Conservation (phyloP, 1,140 invertebrate genomes). For the Brachystomella parvula region DNA sequence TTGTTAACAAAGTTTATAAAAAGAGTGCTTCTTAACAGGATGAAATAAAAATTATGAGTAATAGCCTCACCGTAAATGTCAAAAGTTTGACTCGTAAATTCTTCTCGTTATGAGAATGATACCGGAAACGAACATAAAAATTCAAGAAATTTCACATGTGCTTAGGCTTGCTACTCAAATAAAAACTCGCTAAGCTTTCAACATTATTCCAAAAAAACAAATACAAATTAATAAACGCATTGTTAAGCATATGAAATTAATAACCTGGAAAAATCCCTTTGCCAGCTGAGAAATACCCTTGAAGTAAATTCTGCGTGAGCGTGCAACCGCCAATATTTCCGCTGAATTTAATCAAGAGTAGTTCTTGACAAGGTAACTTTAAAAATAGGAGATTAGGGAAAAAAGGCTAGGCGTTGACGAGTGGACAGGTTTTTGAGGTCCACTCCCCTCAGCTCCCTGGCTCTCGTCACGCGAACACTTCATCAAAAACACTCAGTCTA, state of each 20-base stretch:
- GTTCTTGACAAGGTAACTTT: slow-evolving; percentile 23
- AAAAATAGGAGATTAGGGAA: too few relatives aligned
- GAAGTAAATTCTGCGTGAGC: too few relatives aligned
- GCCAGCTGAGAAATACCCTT: too few relatives aligned
- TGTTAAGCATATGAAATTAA: too few relatives aligned
- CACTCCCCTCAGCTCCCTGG: background rate
- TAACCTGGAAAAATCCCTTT: too few relatives aligned
- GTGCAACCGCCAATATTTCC: too few relatives aligned
- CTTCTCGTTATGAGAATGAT: slow-evolving; percentile 23
- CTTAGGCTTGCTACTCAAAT: background rate
- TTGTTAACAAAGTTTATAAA: background rate
- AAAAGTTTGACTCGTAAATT: slow-evolving; percentile 30
- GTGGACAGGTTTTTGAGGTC: slow-evolving; percentile 28
- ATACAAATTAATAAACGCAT: too few relatives aligned
- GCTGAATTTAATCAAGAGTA: too few relatives aligned
- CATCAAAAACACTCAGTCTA: slow-evolving; percentile 19
- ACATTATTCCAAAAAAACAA: background rate
- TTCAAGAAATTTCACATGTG: background rate
- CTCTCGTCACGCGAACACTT: slow-evolving; percentile 33
- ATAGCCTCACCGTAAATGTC: slow-evolving; percentile 20
- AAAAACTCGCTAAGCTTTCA: background rate
- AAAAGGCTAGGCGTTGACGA: slow-evolving; percentile 22
- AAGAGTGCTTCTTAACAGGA: background rate
- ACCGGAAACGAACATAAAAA: slow-evolving; percentile 27
- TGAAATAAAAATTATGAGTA: slow-evolving; percentile 23